These are phyloP conservation scores for Psittacula derbiana DNA, from an alignment of 2,797 vertebrate genomes.

Conservation along the genomic window DNA sequence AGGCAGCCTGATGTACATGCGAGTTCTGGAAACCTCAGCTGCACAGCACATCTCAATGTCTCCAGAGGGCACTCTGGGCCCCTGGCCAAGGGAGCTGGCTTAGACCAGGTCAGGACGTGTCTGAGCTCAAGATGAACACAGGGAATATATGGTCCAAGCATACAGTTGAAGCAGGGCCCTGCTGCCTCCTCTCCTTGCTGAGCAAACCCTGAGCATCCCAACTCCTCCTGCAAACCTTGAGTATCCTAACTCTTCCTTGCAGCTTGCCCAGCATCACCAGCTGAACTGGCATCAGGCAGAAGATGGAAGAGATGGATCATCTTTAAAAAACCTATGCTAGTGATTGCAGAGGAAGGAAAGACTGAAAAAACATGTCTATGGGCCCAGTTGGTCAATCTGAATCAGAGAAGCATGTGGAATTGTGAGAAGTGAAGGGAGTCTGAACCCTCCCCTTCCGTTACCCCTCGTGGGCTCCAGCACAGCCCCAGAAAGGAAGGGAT, in stretches of 20 bases:
- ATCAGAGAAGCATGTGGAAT: neutral
- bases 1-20: neutral
- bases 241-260: neutral
- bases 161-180: neutral
- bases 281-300: neutral
- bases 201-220: neutral
- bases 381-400: neutral
- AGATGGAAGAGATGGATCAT: neutral
- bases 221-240: neutral
- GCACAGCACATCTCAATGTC: neutral
- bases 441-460: neutral
- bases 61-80: neutral
- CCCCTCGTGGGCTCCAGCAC: accelerated
- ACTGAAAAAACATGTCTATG: neutral
- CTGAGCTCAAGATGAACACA: neutral
- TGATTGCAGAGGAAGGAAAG: neutral
- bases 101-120: neutral
- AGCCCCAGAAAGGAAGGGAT: neutral
- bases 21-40: neutral
- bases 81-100: neutral
- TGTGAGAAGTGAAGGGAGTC: neutral
- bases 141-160: neutral
- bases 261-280: neutral
- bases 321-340: neutral
- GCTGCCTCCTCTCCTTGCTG: neutral